Conservation (phyloP, 2,113 vertebrate genomes). For the Chauna torquata region DNA sequence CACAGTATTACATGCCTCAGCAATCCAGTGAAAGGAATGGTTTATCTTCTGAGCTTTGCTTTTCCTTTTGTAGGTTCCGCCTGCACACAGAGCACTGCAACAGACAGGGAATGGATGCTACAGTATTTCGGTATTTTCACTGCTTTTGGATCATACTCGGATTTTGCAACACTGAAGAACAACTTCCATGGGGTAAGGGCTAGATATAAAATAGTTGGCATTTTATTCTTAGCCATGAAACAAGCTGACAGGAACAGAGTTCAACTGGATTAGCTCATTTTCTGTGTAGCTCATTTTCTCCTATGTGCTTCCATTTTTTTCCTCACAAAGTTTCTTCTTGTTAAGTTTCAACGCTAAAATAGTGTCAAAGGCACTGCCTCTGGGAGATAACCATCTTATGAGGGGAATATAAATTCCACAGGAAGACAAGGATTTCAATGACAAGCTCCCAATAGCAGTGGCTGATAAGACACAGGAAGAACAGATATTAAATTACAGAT, state of each 20-base stretch:
- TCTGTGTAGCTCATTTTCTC: not conserved
- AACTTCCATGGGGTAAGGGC: constrained; percentile 6
- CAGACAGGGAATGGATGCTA: not conserved
- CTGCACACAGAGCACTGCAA: not conserved
- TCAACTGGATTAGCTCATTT: not conserved
- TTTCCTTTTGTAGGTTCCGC: not conserved
- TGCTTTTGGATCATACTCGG: not conserved
- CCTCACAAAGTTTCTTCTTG: not conserved
- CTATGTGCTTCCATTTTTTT: not conserved
- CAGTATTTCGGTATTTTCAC: not conserved
- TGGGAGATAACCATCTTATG: not conserved
- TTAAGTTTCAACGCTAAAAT: not conserved
- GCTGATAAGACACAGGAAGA: not conserved
- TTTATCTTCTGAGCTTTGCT: not conserved
- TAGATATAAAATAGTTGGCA: not conserved
- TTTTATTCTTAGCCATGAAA: not conserved
- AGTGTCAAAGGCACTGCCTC: not conserved
- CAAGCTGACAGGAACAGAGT: not conserved
- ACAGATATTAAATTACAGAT: too few relatives aligned
- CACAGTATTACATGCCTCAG: not conserved
- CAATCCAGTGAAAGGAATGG: accelerated
- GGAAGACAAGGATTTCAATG: not conserved
- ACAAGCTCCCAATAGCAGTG: not conserved
- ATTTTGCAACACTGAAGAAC: not conserved
- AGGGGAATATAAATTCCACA: not conserved